phyloP scores from a whole-genome alignment of 2,888 invertebrate species.

The Apeira syringaria region DNA sequence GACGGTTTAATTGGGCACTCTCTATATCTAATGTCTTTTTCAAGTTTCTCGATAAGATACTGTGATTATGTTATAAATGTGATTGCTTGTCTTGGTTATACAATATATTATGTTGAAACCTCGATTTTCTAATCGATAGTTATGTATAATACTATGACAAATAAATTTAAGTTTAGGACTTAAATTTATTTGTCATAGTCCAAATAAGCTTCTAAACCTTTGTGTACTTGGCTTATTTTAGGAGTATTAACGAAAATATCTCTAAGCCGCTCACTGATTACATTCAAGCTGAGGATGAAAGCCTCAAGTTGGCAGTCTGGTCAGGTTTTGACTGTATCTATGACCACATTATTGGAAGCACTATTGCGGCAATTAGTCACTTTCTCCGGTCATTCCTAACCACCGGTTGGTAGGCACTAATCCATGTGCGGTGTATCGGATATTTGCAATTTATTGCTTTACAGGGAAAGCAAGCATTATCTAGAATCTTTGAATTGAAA shows the following conservation, averaged over 20 bases:
- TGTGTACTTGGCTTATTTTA: too few species aligned
- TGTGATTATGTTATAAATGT: not conserved
- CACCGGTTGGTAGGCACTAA: constrained; percentile 34
- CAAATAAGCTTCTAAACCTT: too few species aligned
- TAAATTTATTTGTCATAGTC: too few species aligned
- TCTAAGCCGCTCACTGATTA: constrained; percentile 1
- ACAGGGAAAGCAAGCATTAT: constrained; percentile 2
- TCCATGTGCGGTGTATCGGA: constrained; percentile 14
- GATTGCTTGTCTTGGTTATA: not conserved
- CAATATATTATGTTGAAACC: too few species aligned
- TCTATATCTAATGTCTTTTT: constrained; percentile 17
- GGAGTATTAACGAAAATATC: too few species aligned
- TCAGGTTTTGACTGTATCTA: constrained; percentile 45
- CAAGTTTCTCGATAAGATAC: not conserved
- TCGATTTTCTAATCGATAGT: too few species aligned
- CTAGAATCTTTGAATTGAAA: too few species aligned
- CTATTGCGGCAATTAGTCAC: constrained; percentile 52
- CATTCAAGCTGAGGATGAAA: constrained; percentile 43
- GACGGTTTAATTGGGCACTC: constrained; percentile 17
- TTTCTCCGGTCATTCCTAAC: constrained; percentile 50
- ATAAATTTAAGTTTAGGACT: too few species aligned
- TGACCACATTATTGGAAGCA: constrained; percentile 47
- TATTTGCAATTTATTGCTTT: constrained; percentile 10
- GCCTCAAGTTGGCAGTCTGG: constrained; percentile 35
- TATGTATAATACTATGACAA: too few species aligned